A percentile compares a stretch with the other conserved stretches of the same genome.
Evolutionary conservation across 2,797 vertebrate genomes (phyloP).

Genomic region (Poeciliopsis gracilis): DNA sequence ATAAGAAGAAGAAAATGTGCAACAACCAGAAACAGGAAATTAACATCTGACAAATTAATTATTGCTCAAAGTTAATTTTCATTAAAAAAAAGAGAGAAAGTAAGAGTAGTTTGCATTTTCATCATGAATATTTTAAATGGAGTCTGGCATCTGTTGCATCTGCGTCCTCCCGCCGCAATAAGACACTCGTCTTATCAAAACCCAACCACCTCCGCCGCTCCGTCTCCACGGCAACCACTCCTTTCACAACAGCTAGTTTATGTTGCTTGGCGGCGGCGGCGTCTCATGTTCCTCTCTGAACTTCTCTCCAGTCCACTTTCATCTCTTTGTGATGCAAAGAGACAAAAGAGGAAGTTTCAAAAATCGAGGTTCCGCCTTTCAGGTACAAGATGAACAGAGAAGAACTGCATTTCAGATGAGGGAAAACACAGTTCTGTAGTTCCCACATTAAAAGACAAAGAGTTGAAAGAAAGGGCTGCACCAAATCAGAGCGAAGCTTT

Average conservation of each 20-base stretch:
- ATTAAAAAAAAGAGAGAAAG: not conserved
- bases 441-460: not conserved
- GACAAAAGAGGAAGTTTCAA: conserved; percentile 5
- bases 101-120: not conserved
- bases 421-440: not conserved
- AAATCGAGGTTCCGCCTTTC: conserved; percentile 1
- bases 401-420: not conserved
- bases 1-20: not conserved
- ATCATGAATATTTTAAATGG: conserved; percentile 5
- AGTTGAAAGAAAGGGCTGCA: not conserved
- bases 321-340: conserved; percentile 16
- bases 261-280: not conserved
- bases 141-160: not conserved
- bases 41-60: not conserved
- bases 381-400: not conserved
- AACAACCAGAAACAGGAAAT: not conserved
- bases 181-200: conserved; percentile 2
- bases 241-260: not conserved
- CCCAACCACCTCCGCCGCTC: not conserved
- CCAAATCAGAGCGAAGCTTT: not conserved
- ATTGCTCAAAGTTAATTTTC: not conserved
- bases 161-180: conserved; percentile 6
- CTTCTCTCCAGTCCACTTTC: not conserved
- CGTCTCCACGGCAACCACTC: conserved; percentile 8
- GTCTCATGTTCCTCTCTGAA: not conserved